Conservation (phyloP, 35 echinoderm and acorn worm species). For the Heliocidaris erythrogramma region DNA sequence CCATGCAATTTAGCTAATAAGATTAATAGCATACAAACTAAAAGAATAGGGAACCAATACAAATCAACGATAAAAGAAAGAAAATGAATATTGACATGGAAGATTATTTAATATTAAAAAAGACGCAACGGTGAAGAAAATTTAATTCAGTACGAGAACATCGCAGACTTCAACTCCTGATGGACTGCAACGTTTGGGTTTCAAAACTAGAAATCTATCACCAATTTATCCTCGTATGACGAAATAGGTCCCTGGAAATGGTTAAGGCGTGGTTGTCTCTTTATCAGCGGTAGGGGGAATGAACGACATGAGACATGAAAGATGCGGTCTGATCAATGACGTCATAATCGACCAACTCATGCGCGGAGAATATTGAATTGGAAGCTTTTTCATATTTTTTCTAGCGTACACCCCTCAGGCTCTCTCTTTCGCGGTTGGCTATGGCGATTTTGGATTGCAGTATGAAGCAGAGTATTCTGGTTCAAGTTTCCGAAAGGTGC, state of each 20-base stretch:
- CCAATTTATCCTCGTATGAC: neutral
- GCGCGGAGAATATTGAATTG: neutral
- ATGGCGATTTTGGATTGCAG: too few species aligned
- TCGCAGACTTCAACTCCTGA: neutral
- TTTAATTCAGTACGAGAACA: too few species aligned
- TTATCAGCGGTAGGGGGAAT: neutral
- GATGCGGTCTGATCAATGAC: neutral
- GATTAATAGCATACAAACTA: too few species aligned
- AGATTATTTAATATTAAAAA: too few species aligned
- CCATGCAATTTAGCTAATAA: too few species aligned
- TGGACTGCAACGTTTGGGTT: neutral
- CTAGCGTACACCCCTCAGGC: neutral
- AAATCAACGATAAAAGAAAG: neutral
- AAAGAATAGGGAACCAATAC: too few species aligned
- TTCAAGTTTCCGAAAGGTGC: too few species aligned
- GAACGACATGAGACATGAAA: neutral
- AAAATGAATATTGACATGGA: neutral
- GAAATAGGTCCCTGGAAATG: neutral
- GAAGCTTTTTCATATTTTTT: neutral
- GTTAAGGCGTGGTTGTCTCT: neutral
- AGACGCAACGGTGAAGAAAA: too few species aligned
- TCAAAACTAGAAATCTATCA: neutral
- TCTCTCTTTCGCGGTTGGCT: too few species aligned
- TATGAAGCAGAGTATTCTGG: too few species aligned
- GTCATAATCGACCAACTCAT: neutral